Conservation (phyloP, 1,140 invertebrate genomes). For the Grapholita molesta region DNA sequence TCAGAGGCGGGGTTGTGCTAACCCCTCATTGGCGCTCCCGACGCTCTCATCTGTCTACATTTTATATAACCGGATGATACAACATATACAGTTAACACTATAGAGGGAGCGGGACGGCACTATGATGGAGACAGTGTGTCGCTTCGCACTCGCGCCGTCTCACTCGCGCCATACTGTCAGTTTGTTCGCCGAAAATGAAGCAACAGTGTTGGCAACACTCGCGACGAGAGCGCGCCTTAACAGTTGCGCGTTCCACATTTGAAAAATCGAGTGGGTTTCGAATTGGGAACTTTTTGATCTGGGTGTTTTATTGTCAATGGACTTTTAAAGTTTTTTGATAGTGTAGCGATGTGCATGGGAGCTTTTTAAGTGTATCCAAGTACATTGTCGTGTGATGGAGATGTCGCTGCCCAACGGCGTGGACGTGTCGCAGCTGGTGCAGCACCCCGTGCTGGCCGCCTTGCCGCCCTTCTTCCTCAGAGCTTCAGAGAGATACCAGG, state of each 20-base stretch:
- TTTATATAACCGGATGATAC: conserved; percentile 76
- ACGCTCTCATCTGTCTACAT: conserved; percentile 61
- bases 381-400: conserved; percentile 41
- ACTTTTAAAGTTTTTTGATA: conserved; percentile 5
- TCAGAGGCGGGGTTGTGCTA: conserved; percentile 44
- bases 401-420: conserved; percentile 90
- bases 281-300: conserved; percentile 19
- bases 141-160: conserved; percentile 52
- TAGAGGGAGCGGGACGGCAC: conserved; percentile 48
- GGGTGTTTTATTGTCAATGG: conserved; percentile 10
- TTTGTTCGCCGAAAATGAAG: conserved; percentile 45
- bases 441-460: conserved; percentile 89
- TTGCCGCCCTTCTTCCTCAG: conserved; percentile 91
- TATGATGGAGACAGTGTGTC: conserved; percentile 64
- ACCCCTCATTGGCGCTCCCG: conserved; percentile 40
- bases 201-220: conserved; percentile 60
- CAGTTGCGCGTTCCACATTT: conserved; percentile 37
- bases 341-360: conserved; percentile 19
- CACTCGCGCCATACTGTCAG: conserved; percentile 49
- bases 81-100: conserved; percentile 73
- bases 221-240: conserved; percentile 39
- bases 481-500: conserved; percentile 94
- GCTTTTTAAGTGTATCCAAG: conserved; percentile 4
- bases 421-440: conserved; percentile 89
- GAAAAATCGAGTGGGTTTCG: conserved; percentile 19